These are phyloP conservation scores for Lamproptera curius DNA, from an alignment of 2,888 invertebrate species.

Conservation along the genomic window DNA sequence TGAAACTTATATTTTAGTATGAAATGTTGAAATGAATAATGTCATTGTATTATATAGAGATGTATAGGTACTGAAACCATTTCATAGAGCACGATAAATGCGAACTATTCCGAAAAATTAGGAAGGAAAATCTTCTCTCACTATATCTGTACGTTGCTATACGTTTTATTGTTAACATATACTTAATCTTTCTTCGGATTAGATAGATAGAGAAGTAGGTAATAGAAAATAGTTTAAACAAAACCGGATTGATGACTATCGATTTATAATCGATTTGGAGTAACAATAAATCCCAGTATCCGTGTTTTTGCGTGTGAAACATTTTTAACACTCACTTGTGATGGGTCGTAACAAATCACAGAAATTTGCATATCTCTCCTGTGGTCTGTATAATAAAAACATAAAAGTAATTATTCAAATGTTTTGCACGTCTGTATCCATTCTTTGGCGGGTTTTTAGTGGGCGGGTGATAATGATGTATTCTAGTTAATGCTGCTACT, in stretches of 20 bases:
- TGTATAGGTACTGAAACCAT: no score
- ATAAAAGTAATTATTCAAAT: conserved; percentile 24
- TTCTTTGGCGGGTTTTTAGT: conserved; percentile 11
- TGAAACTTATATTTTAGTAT: no score
- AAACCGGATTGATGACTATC: conserved; percentile 16
- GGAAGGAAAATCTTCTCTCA: no score
- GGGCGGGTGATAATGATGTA: conserved; percentile 23
- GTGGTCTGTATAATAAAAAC: conserved; percentile 19
- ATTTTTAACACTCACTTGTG: conserved; percentile 23
- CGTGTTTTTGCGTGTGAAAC: conserved; percentile 24
- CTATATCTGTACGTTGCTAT: no score
- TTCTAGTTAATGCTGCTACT: conserved; percentile 15
- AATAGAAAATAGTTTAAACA: no score
- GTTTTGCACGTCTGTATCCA: conserved; percentile 23
- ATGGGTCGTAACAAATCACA: conserved; percentile 21
- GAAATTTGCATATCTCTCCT: conserved; percentile 24
- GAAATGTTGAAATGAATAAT: no score
- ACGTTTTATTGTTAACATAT: no score
- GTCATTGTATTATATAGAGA: no score
- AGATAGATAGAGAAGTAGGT: no score
- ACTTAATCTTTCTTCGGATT: no score
- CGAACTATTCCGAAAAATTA: no score
- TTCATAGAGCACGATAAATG: no score
- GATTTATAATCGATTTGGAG: conserved; percentile 15
- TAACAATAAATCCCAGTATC: conserved; percentile 15